phyloP scores from a whole-genome alignment of 53 echinoderm and acorn worm genomes.

The Holothuria leucospilota region DNA sequence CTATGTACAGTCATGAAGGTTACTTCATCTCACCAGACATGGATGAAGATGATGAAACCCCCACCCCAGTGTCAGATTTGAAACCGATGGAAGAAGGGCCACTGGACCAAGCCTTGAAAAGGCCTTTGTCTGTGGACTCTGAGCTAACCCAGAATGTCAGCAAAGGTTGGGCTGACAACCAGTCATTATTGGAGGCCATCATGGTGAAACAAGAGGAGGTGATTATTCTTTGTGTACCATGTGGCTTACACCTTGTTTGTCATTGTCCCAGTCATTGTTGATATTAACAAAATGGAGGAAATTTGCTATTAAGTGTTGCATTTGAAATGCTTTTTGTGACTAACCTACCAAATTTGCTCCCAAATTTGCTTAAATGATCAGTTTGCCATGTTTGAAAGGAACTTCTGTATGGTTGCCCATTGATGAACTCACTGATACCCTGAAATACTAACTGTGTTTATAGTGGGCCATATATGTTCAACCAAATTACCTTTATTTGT shows the following conservation, averaged over 20 bases:
- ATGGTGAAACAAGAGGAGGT: slow-evolving; percentile 65
- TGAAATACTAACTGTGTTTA: too few relatives aligned
- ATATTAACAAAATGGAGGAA: too few relatives aligned
- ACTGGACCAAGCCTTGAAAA: slow-evolving; percentile 42
- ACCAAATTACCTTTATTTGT: too few relatives aligned
- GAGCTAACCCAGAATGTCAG: slow-evolving; percentile 71
- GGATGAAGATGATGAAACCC: slow-evolving; percentile 22
- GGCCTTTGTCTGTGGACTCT: slow-evolving; percentile 74
- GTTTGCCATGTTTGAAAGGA: too few relatives aligned
- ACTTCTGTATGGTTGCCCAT: too few relatives aligned
- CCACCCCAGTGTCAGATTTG: slow-evolving; percentile 38
- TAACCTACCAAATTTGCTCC: too few relatives aligned
- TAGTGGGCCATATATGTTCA: too few relatives aligned
- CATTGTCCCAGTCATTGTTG: too few relatives aligned
- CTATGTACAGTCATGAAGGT: slow-evolving; percentile 43
- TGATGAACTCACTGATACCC: too few relatives aligned
- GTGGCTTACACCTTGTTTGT: not conserved
- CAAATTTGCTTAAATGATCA: too few relatives aligned
- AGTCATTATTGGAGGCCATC: slow-evolving; percentile 74
- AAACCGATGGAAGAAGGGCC: slow-evolving; percentile 2
- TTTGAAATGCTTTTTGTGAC: too few relatives aligned
- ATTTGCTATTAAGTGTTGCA: too few relatives aligned
- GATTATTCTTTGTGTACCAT: not conserved
- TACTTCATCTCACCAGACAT: slow-evolving; percentile 33
- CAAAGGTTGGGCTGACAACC: slow-evolving; percentile 82